These are phyloP conservation scores for Glaucopsyche alexis DNA, from an alignment of 2,888 invertebrate species.

Conservation along the genomic window DNA sequence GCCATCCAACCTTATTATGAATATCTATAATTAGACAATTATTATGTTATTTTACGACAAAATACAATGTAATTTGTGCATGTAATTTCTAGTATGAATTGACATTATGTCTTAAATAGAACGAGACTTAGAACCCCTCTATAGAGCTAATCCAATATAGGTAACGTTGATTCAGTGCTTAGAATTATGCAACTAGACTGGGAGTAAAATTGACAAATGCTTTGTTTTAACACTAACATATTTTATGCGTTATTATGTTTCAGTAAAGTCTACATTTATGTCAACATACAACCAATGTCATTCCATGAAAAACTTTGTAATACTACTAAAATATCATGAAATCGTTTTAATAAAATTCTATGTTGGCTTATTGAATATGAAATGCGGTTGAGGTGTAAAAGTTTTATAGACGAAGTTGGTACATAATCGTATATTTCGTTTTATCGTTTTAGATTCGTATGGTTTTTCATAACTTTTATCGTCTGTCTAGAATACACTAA, in stretches of 20 bases:
- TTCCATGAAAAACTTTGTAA: background rate
- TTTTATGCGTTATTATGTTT: too few relatives aligned
- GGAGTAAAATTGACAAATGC: background rate
- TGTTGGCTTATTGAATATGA: conserved; percentile 22
- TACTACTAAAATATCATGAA: conserved; percentile 9
- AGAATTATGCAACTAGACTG: background rate
- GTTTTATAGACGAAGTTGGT: conserved; percentile 25
- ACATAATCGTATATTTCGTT: conserved; percentile 24
- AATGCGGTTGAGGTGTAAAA: conserved; percentile 18
- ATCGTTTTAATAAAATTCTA: conserved; percentile 21
- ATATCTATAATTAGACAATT: too few relatives aligned
- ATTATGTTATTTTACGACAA: too few relatives aligned
- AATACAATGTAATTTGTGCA: too few relatives aligned
- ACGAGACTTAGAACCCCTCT: too few relatives aligned
- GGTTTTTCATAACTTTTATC: conserved; percentile 25
- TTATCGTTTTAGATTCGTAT: conserved; percentile 28
- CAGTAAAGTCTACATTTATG: too few relatives aligned
- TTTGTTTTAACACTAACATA: background rate
- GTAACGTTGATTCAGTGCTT: background rate
- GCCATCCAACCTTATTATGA: too few relatives aligned
- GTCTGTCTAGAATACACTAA: background rate
- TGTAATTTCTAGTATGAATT: too few relatives aligned
- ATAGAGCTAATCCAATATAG: too few relatives aligned
- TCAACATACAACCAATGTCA: too few relatives aligned
- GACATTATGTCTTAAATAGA: too few relatives aligned